These are phyloP conservation scores for Epirrhoe alternata DNA, from an alignment of 2,888 invertebrate species.

Conservation along the genomic window DNA sequence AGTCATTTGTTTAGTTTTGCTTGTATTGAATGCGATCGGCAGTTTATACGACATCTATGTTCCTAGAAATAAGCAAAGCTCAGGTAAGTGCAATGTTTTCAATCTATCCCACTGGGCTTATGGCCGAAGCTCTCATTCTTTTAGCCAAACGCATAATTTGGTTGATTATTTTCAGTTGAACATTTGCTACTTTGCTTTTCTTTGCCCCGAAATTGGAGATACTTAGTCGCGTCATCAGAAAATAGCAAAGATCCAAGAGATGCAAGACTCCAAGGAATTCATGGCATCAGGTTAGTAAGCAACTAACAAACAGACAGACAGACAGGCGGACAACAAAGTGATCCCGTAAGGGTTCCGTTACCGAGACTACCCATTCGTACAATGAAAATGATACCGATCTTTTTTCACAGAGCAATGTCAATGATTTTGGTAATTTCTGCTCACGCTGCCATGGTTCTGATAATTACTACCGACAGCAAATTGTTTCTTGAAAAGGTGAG, in stretches of 20 bases:
- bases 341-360: too few relatives aligned
- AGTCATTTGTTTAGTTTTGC: neutral
- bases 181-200: constrained; percentile 53
- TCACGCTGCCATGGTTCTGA: neutral
- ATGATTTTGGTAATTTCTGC: neutral
- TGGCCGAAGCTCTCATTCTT: neutral
- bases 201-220: constrained; percentile 51
- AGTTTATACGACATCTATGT: neutral
- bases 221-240: constrained; percentile 34
- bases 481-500: neutral
- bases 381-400: neutral
- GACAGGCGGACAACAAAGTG: too few relatives aligned
- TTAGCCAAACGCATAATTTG: neutral
- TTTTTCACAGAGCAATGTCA: neutral
- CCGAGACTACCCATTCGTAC: too few relatives aligned
- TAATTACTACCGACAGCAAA: neutral
- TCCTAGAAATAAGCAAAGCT: neutral
- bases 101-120: neutral
- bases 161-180: neutral
- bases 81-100: neutral
- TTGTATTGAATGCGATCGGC: neutral
- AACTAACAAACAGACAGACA: neutral
- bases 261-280: constrained; percentile 1
- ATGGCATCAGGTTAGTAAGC: neutral
- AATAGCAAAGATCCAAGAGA: constrained; percentile 36